Conservation (phyloP, 1,140 invertebrate species). For the Bombus sylvicola region DNA sequence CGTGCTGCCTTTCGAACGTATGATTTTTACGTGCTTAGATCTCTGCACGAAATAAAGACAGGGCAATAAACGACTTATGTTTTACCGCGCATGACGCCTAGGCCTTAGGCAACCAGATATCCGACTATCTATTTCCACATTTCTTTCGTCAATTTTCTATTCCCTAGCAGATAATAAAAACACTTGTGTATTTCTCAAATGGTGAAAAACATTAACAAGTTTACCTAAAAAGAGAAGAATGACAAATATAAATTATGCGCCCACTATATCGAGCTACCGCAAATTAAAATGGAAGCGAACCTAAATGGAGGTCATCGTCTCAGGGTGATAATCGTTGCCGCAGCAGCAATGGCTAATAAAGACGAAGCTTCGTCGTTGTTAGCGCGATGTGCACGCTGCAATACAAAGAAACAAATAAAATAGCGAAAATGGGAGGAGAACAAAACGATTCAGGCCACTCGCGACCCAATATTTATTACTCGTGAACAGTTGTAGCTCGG, state of each 20-base stretch:
- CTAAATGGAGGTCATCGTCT: neutral
- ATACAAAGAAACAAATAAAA: neutral
- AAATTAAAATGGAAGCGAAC: neutral
- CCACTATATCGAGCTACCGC: neutral
- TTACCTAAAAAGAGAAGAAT: too few relatives aligned
- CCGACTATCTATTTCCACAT: too few relatives aligned
- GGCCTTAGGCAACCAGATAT: too few relatives aligned
- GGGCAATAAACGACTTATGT: neutral
- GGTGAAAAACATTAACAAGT: too few relatives aligned
- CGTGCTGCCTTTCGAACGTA: neutral
- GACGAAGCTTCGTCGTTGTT: constrained; percentile 8
- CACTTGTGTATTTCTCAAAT: too few relatives aligned
- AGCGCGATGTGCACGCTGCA: neutral
- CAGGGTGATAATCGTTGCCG: neutral
- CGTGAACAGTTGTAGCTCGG: neutral
- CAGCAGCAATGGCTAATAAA: neutral
- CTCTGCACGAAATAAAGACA: neutral
- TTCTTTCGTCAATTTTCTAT: neutral
- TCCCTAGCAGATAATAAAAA: too few relatives aligned
- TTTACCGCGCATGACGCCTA: neutral
- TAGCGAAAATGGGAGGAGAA: neutral
- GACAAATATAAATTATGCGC: neutral
- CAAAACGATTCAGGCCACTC: neutral
- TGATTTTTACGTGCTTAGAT: neutral
- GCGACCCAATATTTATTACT: constrained; percentile 21